phyloP scores from a whole-genome alignment of 1,140 invertebrate genomes.

The Drosophila ohnishii region DNA sequence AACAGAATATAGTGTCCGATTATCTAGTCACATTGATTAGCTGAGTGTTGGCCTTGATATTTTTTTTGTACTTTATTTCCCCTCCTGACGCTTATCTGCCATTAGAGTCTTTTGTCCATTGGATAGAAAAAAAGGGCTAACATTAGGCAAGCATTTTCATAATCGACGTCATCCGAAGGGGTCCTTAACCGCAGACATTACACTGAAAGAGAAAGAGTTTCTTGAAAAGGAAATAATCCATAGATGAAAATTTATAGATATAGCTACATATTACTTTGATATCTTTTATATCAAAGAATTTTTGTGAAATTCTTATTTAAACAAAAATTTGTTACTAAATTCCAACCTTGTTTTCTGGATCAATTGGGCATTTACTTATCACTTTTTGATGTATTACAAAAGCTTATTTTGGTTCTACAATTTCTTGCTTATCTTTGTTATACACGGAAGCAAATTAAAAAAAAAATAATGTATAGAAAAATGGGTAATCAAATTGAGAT shows the following conservation, averaged over 20 bases:
- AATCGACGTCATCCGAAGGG: neutral
- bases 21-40: constrained; percentile 34
- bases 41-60: constrained; percentile 19
- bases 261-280: no score
- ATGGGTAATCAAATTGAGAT: neutral
- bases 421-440: neutral
- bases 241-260: no score
- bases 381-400: neutral
- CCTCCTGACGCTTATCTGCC: constrained; percentile 15
- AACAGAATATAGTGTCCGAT: constrained; percentile 4
- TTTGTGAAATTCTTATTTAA: neutral
- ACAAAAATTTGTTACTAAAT: neutral
- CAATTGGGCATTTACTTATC: constrained; percentile 1
- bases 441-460: neutral
- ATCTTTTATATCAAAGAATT: no score
- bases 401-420: neutral
- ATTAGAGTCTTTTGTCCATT: constrained; percentile 17
- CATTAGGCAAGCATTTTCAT: neutral
- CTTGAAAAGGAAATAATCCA: neutral
- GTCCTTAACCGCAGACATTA: neutral
- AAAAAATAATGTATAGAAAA: neutral
- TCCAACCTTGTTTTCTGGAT: neutral
- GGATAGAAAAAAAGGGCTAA: constrained; percentile 14
- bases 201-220: neutral
- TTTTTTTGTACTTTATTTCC: neutral